phyloP scores from a whole-genome alignment of 2,888 invertebrate species.

The Mythimna loreyi region DNA sequence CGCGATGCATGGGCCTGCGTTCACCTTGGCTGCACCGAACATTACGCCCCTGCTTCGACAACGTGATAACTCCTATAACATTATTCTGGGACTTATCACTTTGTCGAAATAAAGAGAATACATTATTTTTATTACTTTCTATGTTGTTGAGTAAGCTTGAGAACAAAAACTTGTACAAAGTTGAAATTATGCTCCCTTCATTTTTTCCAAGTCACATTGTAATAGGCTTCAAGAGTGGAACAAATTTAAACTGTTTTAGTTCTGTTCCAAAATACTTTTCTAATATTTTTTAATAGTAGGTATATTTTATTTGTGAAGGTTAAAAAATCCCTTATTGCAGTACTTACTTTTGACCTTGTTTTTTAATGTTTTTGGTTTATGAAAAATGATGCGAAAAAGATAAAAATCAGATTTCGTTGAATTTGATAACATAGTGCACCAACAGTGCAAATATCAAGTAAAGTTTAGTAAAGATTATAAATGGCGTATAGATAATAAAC shows the following conservation, averaged over 20 bases:
- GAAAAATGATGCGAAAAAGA: not conserved
- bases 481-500: no score
- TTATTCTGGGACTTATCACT: no score
- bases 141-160: conserved; percentile 1
- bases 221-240: not conserved
- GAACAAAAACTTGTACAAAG: conserved; percentile 8
- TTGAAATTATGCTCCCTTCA: not conserved
- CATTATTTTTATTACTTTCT: conserved; percentile 48
- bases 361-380: not conserved
- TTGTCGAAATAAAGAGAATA: not conserved
- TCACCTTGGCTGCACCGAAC: conserved; percentile 40
- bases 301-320: not conserved
- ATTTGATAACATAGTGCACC: no score
- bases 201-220: conserved; percentile 21
- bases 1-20: conserved; percentile 28
- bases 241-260: not conserved
- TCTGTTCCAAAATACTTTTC: not conserved
- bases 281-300: no score
- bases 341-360: not conserved
- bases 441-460: not conserved
- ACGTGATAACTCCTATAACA: no score
- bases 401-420: no score
- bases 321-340: not conserved
- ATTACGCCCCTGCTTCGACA: conserved; percentile 6
- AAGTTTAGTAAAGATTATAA: not conserved